These are phyloP conservation scores for Dorcus parallelipipedus DNA, from an alignment of 2,888 invertebrate species.

Conservation along the genomic window DNA sequence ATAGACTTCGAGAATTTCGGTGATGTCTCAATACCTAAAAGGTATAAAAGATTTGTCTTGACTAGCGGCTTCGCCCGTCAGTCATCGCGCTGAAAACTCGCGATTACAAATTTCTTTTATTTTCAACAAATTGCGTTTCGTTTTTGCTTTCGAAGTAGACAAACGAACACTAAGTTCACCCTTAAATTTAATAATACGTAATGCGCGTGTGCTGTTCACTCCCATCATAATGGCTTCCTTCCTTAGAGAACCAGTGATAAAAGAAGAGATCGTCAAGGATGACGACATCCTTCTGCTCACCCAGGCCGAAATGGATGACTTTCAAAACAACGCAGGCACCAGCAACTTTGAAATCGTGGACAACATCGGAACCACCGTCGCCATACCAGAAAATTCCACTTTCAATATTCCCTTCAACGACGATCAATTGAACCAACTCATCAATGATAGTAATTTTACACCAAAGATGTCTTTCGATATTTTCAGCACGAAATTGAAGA, in stretches of 20 bases:
- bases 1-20: conserved; percentile 17
- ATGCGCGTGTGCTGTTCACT: too few relatives aligned
- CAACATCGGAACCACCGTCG: conserved; percentile 18
- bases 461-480: conserved; percentile 8
- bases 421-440: conserved; percentile 24
- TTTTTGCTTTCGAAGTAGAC: too few relatives aligned
- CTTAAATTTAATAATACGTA: too few relatives aligned
- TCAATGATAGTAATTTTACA: conserved; percentile 16
- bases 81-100: not conserved
- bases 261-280: conserved; percentile 36
- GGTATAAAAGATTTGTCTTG: conserved; percentile 11
- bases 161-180: too few relatives aligned
- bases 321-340: conserved; percentile 1
- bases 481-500: conserved; percentile 16
- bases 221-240: too few relatives aligned
- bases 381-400: conserved; percentile 21
- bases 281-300: conserved; percentile 36
- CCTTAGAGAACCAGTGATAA: conserved; percentile 22
- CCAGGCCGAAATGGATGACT: conserved; percentile 27
- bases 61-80: not conserved
- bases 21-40: conserved; percentile 10
- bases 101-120: conserved; percentile 17
- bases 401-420: conserved; percentile 26
- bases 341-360: conserved; percentile 23
- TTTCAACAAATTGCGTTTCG: not conserved